Evolutionary conservation across 2,797 vertebrate genomes (phyloP).

Genomic region (Saguinus oedipus): DNA sequence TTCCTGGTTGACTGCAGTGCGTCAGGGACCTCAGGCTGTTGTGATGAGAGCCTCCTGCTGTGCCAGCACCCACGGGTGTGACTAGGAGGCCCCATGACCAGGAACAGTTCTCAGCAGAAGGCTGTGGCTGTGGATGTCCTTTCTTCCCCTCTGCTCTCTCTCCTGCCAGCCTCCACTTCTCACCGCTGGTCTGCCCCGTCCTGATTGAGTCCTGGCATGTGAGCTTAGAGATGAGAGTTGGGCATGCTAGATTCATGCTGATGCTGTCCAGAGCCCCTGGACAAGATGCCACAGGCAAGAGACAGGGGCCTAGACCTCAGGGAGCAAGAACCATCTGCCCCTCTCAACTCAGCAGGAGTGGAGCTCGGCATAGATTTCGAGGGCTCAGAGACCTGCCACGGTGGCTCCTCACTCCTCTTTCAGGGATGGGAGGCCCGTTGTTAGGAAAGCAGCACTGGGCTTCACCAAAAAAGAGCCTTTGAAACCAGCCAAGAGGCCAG

Average conservation of each 20-base stretch:
- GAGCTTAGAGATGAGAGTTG: background rate
- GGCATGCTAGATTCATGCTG: background rate
- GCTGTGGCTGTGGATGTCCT: background rate
- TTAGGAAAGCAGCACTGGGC: background rate
- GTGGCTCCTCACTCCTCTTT: background rate
- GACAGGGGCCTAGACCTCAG: background rate
- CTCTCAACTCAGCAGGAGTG: fast-evolving
- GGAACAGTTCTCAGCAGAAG: background rate
- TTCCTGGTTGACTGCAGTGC: background rate
- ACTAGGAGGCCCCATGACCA: background rate
- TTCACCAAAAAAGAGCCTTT: background rate
- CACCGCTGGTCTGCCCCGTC: background rate
- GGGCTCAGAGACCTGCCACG: background rate
- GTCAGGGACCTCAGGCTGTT: background rate
- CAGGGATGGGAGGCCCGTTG: too few relatives aligned
- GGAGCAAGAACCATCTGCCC: fast-evolving
- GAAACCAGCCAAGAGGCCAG: background rate
- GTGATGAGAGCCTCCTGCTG: background rate
- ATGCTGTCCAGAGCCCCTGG: background rate
- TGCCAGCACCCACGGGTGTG: fast-evolving
- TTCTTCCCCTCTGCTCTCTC: background rate
- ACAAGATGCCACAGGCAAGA: background rate
- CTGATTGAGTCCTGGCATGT: background rate
- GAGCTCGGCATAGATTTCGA: background rate
- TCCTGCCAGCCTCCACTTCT: background rate